Percentiles rank a stretch among this genome's conserved stretches.
phyloP scores from a whole-genome alignment of 2,113 vertebrate species.

The Apteryx owenii region DNA sequence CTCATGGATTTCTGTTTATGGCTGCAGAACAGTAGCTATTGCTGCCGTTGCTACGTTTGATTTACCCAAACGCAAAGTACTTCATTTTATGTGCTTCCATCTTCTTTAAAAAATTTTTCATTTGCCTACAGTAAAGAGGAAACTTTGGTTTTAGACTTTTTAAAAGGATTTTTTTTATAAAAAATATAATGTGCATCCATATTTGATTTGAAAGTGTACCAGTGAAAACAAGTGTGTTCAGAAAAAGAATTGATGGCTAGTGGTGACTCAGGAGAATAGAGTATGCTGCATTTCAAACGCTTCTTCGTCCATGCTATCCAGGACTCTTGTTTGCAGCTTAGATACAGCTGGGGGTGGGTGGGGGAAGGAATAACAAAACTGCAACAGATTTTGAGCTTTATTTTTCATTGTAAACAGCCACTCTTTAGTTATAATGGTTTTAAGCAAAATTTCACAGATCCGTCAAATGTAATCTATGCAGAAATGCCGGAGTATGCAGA shows the following conservation, averaged over 20 bases:
- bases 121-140: background rate
- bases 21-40: background rate
- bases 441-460: background rate
- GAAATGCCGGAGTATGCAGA: background rate
- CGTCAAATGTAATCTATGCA: background rate
- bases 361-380: background rate
- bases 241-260: constrained; percentile 10
- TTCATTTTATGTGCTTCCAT: background rate
- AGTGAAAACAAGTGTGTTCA: constrained; percentile 18
- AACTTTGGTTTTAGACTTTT: background rate
- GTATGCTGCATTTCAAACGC: constrained; percentile 34
- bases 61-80: background rate
- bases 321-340: constrained; percentile 30
- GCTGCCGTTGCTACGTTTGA: background rate
- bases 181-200: background rate
- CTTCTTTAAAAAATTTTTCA: background rate
- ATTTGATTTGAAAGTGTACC: background rate
- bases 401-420: background rate
- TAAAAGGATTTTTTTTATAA: background rate
- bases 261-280: constrained; percentile 30
- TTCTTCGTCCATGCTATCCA: constrained; percentile 28
- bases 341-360: constrained; percentile 43
- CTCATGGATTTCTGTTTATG: background rate
- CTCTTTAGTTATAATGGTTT: background rate
- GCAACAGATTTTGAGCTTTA: constrained; percentile 28